Conservation (phyloP, 1,140 invertebrate genomes). For the Bombus balteatus region DNA sequence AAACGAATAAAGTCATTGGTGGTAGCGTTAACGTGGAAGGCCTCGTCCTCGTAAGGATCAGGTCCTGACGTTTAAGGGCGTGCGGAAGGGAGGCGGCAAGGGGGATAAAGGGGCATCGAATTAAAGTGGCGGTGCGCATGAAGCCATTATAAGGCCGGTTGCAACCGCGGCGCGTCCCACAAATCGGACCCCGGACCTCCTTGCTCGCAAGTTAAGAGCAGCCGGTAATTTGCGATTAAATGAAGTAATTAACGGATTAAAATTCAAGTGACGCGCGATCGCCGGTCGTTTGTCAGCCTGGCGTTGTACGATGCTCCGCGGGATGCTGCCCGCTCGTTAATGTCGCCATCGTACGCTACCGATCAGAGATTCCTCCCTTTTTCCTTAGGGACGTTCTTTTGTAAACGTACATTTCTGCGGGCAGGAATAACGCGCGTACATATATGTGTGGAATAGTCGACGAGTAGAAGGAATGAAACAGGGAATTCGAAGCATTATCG, state of each 20-base stretch:
- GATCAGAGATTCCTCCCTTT: background rate
- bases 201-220: conserved; percentile 60
- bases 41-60: conserved; percentile 37
- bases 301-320: conserved; percentile 43
- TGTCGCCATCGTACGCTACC: conserved; percentile 29
- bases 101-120: conserved; percentile 26
- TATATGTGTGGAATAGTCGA: background rate
- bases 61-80: conserved; percentile 49
- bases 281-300: conserved; percentile 61
- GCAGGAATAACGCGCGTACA: background rate
- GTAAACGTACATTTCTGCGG: background rate
- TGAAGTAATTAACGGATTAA: conserved; percentile 75
- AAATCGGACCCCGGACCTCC: conserved; percentile 49
- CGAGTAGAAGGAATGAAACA: background rate
- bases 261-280: conserved; percentile 69
- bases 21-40: conserved; percentile 12
- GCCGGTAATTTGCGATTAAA: conserved; percentile 71
- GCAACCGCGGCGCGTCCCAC: conserved; percentile 31
- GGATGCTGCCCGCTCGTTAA: conserved; percentile 58
- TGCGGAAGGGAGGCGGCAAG: background rate
- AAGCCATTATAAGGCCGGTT: conserved; percentile 49
- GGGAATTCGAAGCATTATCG: background rate
- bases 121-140: conserved; percentile 50
- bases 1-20: conserved; percentile 49
- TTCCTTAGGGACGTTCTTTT: background rate